A percentile compares a stretch with the other conserved stretches of the same genome.
Conservation (phyloP, 2,113 vertebrate species). For the Phyllopteryx taeniolatus region DNA sequence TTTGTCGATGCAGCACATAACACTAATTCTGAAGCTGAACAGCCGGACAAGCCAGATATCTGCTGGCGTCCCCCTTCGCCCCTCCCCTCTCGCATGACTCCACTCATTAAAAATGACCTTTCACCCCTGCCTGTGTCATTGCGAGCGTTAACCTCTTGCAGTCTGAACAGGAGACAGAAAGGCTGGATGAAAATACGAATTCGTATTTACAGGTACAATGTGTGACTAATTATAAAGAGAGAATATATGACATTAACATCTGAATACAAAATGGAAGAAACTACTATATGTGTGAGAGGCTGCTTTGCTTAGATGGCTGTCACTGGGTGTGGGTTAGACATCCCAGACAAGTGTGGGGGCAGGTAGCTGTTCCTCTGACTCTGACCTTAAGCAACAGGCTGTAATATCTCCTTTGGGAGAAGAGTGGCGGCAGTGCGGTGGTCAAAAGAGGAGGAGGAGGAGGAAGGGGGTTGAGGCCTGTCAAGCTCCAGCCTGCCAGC, state of each 20-base stretch:
- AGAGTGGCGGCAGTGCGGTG: conserved; percentile 23
- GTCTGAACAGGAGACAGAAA: conserved; percentile 8
- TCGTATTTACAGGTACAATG: background rate
- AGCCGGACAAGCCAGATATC: conserved; percentile 49
- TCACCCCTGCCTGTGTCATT: conserved; percentile 44
- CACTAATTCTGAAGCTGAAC: conserved; percentile 42
- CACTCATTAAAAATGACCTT: conserved; percentile 53
- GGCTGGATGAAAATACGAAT: background rate
- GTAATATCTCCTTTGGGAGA: conserved; percentile 57
- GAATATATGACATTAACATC: background rate
- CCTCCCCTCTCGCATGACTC: conserved; percentile 46
- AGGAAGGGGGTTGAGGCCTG: conserved; percentile 22
- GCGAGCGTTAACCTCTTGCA: conserved; percentile 39
- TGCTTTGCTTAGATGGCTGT: background rate
- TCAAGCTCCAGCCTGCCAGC: conserved; percentile 15
- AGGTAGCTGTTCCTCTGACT: conserved; percentile 38
- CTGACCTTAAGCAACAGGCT: conserved; percentile 58
- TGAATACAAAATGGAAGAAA: background rate
- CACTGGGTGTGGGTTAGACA: conserved; percentile 49
- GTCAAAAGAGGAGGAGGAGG: conserved; percentile 2
- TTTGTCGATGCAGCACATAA: conserved; percentile 39
- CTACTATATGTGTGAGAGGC: conserved; percentile 1
- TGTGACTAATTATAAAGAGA: background rate
- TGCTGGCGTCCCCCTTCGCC: conserved; percentile 42
- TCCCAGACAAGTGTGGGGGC: conserved; percentile 44